phyloP scores from a whole-genome alignment of 2,797 vertebrate species.

The Brachymystax lenok region DNA sequence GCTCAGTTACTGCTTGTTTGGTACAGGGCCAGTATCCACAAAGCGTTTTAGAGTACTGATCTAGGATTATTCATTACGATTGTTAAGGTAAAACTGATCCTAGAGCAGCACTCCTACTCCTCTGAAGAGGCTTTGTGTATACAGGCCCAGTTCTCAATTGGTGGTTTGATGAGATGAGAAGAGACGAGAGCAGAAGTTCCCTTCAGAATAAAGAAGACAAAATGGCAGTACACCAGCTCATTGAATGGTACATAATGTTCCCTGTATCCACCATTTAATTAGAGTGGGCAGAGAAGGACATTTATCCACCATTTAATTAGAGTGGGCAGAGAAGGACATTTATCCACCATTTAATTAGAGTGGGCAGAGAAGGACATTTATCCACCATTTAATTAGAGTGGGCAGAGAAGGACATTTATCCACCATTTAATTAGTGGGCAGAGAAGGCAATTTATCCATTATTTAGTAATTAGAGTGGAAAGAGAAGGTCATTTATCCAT shows the following conservation, averaged over 20 bases:
- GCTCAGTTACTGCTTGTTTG: neutral
- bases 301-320: too few relatives aligned
- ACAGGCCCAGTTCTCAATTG: neutral
- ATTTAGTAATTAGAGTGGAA: conserved; percentile 59
- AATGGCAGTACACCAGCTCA: neutral
- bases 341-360: conserved; percentile 31
- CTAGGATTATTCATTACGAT: neutral
- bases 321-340: too few relatives aligned
- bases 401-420: too few relatives aligned
- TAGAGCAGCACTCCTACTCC: neutral
- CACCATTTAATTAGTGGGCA: too few relatives aligned
- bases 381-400: too few relatives aligned
- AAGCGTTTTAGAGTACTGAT: neutral
- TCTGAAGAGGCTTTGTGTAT: neutral
- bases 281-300: too few relatives aligned
- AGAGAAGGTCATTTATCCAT: too few relatives aligned
- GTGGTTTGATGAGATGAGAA: neutral
- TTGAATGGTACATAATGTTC: neutral
- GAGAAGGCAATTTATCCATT: too few relatives aligned
- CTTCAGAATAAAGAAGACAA: neutral
- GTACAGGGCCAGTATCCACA: neutral
- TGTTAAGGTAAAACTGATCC: neutral
- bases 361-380: conserved; percentile 75
- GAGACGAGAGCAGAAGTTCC: neutral
- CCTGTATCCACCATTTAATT: neutral